These are phyloP conservation scores for Aphrophora alni DNA, from an alignment of 2,888 invertebrate species.

Conservation along the genomic window DNA sequence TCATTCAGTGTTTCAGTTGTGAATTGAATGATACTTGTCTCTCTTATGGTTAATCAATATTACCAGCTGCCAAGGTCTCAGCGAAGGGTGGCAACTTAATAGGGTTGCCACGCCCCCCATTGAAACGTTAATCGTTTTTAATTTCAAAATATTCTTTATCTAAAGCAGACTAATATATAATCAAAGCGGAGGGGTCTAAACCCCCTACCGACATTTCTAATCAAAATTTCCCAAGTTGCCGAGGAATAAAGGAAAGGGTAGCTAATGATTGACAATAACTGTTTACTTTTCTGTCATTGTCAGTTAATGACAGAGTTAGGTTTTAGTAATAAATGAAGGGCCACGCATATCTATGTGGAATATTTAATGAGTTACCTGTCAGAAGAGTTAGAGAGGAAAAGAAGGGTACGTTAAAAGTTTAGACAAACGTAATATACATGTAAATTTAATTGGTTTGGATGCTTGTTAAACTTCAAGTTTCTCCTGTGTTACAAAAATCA, in stretches of 20 bases:
- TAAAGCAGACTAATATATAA: not conserved
- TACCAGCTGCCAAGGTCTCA: not conserved
- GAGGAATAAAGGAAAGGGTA: not conserved
- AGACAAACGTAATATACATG: not conserved
- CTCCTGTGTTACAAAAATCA: not conserved
- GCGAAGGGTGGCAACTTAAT: not conserved
- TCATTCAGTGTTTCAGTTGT: not conserved
- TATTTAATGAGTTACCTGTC: not conserved
- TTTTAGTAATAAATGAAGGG: not conserved
- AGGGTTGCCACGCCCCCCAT: not conserved
- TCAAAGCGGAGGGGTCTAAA: conserved; percentile 2
- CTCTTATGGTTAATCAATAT: conserved; percentile 6
- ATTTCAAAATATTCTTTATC: conserved; percentile 9
- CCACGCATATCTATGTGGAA: not conserved
- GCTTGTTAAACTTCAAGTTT: not conserved
- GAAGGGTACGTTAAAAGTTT: not conserved
- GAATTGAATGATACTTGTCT: not conserved
- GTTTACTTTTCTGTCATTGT: conserved; percentile 4
- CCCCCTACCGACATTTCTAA: conserved; percentile 3
- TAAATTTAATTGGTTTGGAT: not conserved
- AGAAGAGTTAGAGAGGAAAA: too few relatives aligned
- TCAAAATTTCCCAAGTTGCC: not conserved
- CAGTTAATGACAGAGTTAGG: not conserved
- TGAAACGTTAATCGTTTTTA: conserved; percentile 6
- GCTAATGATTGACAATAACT: not conserved